Evolutionary conservation across 1,140 invertebrate genomes (phyloP).

Genomic region (Camponotus pennsylvanicus): DNA sequence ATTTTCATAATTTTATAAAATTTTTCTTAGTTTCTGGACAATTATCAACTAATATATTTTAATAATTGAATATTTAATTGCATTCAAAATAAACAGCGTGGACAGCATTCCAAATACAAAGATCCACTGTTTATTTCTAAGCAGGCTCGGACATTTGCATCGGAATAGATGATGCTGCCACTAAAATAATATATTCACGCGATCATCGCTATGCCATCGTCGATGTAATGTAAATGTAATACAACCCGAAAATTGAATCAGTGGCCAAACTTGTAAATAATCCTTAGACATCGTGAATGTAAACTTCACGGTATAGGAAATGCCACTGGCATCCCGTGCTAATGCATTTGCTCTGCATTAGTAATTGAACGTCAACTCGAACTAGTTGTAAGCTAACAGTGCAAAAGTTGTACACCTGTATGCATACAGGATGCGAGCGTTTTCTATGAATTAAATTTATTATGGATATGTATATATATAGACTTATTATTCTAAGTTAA

Average conservation of each 20-base stretch:
- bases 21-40: not conserved
- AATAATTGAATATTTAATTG: slow-evolving; percentile 3
- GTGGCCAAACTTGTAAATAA: slow-evolving; percentile 57
- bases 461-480: not conserved
- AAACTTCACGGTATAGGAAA: slow-evolving; percentile 44
- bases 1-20: not conserved
- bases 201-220: not conserved
- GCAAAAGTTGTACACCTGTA: slow-evolving; percentile 27
- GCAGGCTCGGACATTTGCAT: slow-evolving; percentile 40
- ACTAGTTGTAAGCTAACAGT: not conserved
- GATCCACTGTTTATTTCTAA: not conserved
- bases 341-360: slow-evolving; percentile 52
- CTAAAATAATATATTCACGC: slow-evolving; percentile 61
- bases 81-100: not conserved
- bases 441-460: slow-evolving; percentile 1
- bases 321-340: slow-evolving; percentile 15
- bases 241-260: slow-evolving; percentile 26
- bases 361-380: slow-evolving; percentile 16
- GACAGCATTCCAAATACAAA: not conserved
- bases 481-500: slow-evolving; percentile 9
- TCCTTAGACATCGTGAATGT: slow-evolving; percentile 25
- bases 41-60: not conserved
- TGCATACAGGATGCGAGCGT: not conserved
- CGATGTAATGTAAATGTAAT: slow-evolving; percentile 9
- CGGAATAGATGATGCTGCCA: slow-evolving; percentile 23